phyloP scores from a whole-genome alignment of 2,113 vertebrate genomes.

The Toxostoma redivivum region DNA sequence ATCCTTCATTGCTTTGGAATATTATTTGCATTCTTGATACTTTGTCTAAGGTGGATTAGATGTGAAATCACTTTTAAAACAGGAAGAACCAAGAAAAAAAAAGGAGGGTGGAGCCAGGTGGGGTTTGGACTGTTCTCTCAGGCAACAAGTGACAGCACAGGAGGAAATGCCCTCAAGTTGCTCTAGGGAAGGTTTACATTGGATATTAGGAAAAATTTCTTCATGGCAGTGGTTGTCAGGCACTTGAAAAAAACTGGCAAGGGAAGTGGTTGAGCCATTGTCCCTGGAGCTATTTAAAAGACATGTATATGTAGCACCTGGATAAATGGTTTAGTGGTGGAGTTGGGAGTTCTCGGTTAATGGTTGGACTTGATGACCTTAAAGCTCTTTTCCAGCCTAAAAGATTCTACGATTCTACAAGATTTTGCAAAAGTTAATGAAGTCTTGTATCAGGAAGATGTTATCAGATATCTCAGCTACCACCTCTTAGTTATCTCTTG shows the following conservation, averaged over 20 bases:
- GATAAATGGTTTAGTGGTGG: not conserved
- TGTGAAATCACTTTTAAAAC: not conserved
- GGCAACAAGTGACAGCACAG: not conserved
- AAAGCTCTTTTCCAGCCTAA: not conserved
- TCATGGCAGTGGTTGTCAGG: not conserved
- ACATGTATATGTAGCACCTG: not conserved
- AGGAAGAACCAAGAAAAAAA: not conserved
- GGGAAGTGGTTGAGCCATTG: not conserved
- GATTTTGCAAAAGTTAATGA: not conserved
- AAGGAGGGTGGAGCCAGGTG: not conserved
- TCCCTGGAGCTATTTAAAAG: not conserved
- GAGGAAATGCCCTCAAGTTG: not conserved
- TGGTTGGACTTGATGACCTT: accelerated
- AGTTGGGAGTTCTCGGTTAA: not conserved
- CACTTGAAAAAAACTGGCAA: not conserved
- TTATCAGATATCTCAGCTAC: not conserved
- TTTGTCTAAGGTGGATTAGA: not conserved
- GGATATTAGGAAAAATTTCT: not conserved
- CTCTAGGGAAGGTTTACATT: not conserved
- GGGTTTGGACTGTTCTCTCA: accelerated
- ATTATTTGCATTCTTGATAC: not conserved
- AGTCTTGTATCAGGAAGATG: not conserved
- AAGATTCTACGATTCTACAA: not conserved
- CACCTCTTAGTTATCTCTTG: not conserved
- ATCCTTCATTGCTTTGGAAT: not conserved